Conservation (phyloP, 2,888 invertebrate species). For the Pecten maximus region DNA sequence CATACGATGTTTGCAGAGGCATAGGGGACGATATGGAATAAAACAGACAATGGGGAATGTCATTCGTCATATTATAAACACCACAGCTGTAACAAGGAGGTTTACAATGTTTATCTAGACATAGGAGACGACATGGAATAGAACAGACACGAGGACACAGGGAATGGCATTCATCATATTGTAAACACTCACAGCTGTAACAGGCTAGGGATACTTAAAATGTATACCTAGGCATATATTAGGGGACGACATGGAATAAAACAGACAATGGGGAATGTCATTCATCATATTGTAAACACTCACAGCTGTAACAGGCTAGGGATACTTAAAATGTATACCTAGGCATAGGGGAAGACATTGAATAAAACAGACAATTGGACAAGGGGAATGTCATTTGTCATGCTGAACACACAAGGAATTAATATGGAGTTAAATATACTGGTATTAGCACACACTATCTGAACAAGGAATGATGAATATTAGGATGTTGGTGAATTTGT, state of each 20-base stretch:
- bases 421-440: neutral
- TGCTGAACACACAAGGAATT: neutral
- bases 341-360: conserved; percentile 90
- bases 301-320: conserved; percentile 89
- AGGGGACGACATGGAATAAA: conserved; percentile 87
- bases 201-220: conserved; percentile 92
- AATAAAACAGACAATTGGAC: no score
- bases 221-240: conserved; percentile 92
- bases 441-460: no score
- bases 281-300: neutral
- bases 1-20: conserved; percentile 92
- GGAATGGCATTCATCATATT: no score
- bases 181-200: conserved; percentile 86
- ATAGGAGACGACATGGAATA: conserved; percentile 88
- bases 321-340: conserved; percentile 93
- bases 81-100: conserved; percentile 89
- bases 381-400: no score
- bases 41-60: conserved; percentile 46
- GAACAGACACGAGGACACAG: no score
- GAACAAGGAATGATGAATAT: neutral
- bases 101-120: conserved; percentile 92
- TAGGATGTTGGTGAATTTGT: neutral
- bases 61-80: no score
- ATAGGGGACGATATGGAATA: conserved; percentile 88
- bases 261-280: conserved; percentile 45